Base-by-base conservation (phyloP, 1,140 invertebrate genomes). In the Pemphigus obesinymphae region DNA sequence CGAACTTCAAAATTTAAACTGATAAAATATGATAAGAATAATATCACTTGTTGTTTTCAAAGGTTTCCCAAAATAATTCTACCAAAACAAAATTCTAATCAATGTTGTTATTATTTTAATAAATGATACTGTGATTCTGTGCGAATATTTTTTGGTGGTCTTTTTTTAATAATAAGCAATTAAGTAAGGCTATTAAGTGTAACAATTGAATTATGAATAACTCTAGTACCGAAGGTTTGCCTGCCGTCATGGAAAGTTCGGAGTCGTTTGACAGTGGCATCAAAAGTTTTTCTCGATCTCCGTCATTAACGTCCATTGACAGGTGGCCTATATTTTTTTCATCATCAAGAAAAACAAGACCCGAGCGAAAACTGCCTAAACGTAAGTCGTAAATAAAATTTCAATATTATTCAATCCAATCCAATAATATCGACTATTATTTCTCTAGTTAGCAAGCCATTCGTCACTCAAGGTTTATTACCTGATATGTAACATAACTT, bases 321-420 rank as follows among this genome's bases (percentile, higher is more conserved):
- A 68, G 76, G 34, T 83, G 82, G 82, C 82, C 82, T 23, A 53
- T 70, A 61, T 82, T 83, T 66, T 82, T 83, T 34, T 68, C 80
- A 17, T 72, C 81, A 8, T 61, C 55, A 6, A 82, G 68, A 26
- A 70, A 58, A 61, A 20, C 78, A 23, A 82, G 43, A 66, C 50
- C 45, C 5, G 82, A 82, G 26, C 34, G 34, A 61, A 78, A 78
- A 40, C 37, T 78, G 55, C 48, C 75, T 2, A 78, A 78, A 61
- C 29, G 75, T 78, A 26, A 78, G 75, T 78, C 13, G 11, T 43
- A 2, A 17, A 29, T 45, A 45, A 2, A 45, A 29, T 45, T 29
- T 45, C 7, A 45, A 10, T 72, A 3, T 72, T 7, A 34, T 63
- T 20, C 20, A 63, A 63, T 63, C 29, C n/a, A 68, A 40, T 68